Evolutionary conservation across 2,888 invertebrate genomes (phyloP).

Genomic region (Pemphredon lugubris): DNA sequence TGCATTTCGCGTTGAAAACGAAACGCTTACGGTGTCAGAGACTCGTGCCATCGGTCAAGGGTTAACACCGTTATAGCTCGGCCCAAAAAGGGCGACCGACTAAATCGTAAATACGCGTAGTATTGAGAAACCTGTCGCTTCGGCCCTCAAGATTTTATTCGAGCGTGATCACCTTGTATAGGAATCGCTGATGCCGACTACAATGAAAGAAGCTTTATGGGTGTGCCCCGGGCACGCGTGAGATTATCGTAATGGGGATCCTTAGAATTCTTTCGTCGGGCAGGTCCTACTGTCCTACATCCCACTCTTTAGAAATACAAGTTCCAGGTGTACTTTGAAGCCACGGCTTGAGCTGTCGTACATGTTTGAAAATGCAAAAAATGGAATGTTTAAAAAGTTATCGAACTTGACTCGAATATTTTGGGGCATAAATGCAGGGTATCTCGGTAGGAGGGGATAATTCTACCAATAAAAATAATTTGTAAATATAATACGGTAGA

Average conservation of each 20-base stretch:
- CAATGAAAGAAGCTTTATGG: slow-evolving; percentile 28
- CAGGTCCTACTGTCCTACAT: slow-evolving; percentile 75
- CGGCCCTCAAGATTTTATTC: slow-evolving; percentile 8
- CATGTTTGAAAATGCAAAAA: slow-evolving; percentile 6
- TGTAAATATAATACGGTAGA: too few relatives aligned
- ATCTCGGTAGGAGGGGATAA: too few relatives aligned
- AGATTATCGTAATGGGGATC: slow-evolving; percentile 72
- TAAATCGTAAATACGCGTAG: not conserved
- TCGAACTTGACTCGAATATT: not conserved
- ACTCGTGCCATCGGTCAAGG: slow-evolving; percentile 5
- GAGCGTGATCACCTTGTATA: slow-evolving; percentile 46
- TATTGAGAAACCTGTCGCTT: slow-evolving; percentile 18
- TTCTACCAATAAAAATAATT: too few relatives aligned
- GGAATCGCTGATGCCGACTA: slow-evolving; percentile 16
- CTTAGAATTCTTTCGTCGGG: slow-evolving; percentile 71
- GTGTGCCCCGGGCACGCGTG: slow-evolving; percentile 60
- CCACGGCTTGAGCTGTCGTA: slow-evolving; percentile 23
- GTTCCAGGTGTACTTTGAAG: slow-evolving; percentile 27
- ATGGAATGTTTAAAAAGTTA: not conserved
- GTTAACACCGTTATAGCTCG: not conserved
- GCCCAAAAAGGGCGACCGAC: not conserved
- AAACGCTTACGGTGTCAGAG: too few relatives aligned
- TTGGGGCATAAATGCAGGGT: not conserved
- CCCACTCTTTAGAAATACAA: slow-evolving; percentile 25
- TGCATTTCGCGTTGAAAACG: too few relatives aligned